Base-by-base conservation (phyloP, 92 coral and sea anemone genomes). In the Bergia puertoricense region DNA sequence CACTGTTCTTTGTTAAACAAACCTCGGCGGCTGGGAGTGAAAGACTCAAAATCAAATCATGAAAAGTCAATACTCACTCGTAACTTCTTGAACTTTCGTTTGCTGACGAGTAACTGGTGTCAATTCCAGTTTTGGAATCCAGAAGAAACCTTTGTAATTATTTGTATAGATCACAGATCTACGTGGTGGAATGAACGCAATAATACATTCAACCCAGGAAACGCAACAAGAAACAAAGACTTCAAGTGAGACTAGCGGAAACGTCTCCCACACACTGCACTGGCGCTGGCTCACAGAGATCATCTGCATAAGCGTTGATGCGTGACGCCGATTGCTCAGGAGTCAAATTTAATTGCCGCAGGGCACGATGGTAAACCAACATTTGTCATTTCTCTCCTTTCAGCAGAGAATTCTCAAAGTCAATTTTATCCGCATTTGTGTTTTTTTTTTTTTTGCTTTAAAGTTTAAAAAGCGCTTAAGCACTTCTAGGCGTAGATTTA, bases 181-280 rank as follows among this genome's bases (percentile, higher is more conserved):
- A 84, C 87, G 87, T 84, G 87, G 87, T 84, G 87, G 79, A 84
- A 84, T 84, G 87, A 84, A 45, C 42, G 62, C 13, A 42, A 51
- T 20, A 20, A 76, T 5, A 42, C 51, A 8, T 37, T 69, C 42
- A 14, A 72, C 78, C 46, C 87, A 50, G 44, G 86, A 82, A 41
- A 44, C 86, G 56, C 20, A 15, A 30, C 54, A 13, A 48, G 39
- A 44, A 42, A 43, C 15, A 41, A 66, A 42, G 44, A 41, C 39
- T 22, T 68, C 77, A 43, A 43, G 37, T 18, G 56, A 69, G 56
- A 84, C 45, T 68, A 84, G 54, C 87, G 87, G 87, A 84, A 84
- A 71, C 87, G 48, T 54, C 85, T 59, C 85, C 69, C 36, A 80
- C 85, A 23, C 68, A 50, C 66, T 46, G 51, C 51, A 62, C 66